phyloP scores from a whole-genome alignment of 2,888 invertebrate genomes.

The Pristionchus arcanus region DNA sequence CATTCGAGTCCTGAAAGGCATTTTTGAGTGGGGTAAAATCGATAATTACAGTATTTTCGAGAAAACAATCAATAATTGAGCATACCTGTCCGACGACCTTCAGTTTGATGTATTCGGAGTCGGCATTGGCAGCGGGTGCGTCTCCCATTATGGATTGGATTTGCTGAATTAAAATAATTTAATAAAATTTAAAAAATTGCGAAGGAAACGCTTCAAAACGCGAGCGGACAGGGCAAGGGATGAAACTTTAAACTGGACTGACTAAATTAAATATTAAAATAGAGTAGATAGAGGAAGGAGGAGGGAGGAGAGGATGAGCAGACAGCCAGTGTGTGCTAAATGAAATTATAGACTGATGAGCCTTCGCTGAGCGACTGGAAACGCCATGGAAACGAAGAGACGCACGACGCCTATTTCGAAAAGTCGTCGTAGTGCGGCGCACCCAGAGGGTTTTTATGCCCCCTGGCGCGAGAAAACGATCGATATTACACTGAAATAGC shows the following conservation, averaged over 20 bases:
- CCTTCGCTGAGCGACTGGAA: not conserved
- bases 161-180: not conserved
- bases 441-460: not conserved
- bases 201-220: not conserved
- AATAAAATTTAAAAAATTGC: not conserved
- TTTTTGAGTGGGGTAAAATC: not conserved
- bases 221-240: no score
- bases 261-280: no score
- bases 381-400: not conserved
- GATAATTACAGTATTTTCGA: no score
- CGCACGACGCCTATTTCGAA: not conserved
- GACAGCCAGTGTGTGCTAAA: not conserved
- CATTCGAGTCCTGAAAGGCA: slow-evolving; percentile 82
- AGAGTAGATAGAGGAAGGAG: not conserved
- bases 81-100: slow-evolving; percentile 84
- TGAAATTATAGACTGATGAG: not conserved
- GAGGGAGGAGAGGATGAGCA: not conserved
- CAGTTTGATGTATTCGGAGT: slow-evolving; percentile 85
- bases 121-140: slow-evolving; percentile 79
- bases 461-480: not conserved
- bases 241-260: no score
- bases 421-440: not conserved
- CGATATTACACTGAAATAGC: no score
- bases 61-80: not conserved
- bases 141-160: slow-evolving; percentile 46